These are phyloP conservation scores for Strigamia maritima DNA, from an alignment of 2,888 invertebrate species.

Conservation along the genomic window DNA sequence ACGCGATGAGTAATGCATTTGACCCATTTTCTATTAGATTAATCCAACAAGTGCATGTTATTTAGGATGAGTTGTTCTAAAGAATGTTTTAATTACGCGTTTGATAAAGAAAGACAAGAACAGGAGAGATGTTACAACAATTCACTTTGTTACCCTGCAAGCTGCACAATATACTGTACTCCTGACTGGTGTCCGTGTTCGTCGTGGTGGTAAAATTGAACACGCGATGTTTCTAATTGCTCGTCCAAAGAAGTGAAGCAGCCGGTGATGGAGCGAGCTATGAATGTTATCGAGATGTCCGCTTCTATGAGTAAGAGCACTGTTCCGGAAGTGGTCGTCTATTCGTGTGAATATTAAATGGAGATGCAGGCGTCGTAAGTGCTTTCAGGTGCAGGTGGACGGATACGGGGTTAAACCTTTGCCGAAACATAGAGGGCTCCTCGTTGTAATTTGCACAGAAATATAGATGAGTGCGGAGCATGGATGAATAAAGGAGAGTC, in stretches of 20 bases:
- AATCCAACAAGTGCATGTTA: constrained; percentile 7
- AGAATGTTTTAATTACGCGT: neutral
- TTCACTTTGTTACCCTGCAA: neutral
- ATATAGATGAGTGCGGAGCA: neutral
- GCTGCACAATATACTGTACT: too few species aligned
- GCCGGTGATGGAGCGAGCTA: neutral
- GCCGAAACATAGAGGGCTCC: neutral
- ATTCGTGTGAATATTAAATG: neutral
- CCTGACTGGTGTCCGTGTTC: neutral
- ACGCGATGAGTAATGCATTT: neutral
- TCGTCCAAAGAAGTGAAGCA: neutral
- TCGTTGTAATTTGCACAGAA: neutral
- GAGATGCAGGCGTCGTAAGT: neutral
- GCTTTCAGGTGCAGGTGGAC: neutral
- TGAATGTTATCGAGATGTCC: neutral
- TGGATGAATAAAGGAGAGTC: neutral
- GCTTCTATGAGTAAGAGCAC: too few species aligned
- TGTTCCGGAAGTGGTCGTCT: neutral
- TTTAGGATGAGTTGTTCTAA: neutral
- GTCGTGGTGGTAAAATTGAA: constrained; percentile 18
- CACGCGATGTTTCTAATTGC: constrained; percentile 9
- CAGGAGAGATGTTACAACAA: neutral
- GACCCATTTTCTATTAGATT: constrained; percentile 5
- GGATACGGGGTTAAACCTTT: constrained; percentile 14
- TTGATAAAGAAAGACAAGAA: constrained; percentile 1